Percentiles rank a stretch among this genome's conserved stretches.
phyloP scores from a whole-genome alignment of 2,113 vertebrate species.

The Marmota monax region DNA sequence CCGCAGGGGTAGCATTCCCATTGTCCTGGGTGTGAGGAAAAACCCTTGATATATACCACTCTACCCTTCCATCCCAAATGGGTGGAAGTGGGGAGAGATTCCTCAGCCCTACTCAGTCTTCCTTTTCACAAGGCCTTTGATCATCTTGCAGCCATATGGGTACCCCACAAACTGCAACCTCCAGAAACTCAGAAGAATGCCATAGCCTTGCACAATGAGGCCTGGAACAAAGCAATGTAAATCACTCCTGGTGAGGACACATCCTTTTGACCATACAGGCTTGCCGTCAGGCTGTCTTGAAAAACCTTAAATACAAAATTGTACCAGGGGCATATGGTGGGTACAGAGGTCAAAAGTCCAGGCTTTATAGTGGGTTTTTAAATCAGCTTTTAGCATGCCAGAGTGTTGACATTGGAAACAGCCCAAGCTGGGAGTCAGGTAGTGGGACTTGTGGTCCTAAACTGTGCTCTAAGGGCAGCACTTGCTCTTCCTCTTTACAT shows the following conservation, averaged over 20 bases:
- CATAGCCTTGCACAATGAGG: background rate
- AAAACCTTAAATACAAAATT: background rate
- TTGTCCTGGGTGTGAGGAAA: background rate
- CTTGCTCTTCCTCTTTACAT: background rate
- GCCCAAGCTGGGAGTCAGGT: background rate
- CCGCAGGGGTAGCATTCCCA: background rate
- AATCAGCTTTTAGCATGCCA: background rate
- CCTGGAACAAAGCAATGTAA: background rate
- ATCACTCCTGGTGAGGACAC: background rate
- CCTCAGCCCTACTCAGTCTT: background rate
- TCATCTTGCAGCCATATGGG: background rate
- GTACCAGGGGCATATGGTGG: background rate
- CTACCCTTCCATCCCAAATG: background rate
- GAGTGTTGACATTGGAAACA: background rate
- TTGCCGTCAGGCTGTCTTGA: background rate
- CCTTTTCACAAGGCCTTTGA: background rate
- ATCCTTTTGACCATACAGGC: background rate
- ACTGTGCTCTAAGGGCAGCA: background rate
- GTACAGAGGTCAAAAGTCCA: constrained; percentile 10
- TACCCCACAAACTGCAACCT: background rate
- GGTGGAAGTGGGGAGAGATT: background rate
- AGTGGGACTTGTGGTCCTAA: background rate
- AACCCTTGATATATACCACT: background rate
- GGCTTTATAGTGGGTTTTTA: background rate
- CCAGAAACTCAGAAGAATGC: background rate